These are phyloP conservation scores for Laticauda colubrina DNA, from an alignment of 2,113 vertebrate species.

Conservation along the genomic window DNA sequence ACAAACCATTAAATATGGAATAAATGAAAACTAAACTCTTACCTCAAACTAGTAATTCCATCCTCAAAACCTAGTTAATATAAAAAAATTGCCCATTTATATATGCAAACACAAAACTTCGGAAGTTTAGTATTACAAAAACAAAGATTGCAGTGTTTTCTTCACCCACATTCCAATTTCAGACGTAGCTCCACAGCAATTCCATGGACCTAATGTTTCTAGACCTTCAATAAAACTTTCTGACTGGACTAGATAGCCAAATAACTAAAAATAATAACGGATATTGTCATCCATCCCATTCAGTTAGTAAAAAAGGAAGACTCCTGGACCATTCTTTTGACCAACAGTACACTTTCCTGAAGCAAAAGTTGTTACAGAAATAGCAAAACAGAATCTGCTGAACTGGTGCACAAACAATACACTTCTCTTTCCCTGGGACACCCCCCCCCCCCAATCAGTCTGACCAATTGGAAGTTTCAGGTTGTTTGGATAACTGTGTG, in stretches of 20 bases:
- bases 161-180: conserved; percentile 62
- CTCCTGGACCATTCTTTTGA: not conserved
- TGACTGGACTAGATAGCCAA: not conserved
- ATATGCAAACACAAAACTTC: not conserved
- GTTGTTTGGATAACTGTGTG: not conserved
- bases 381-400: not conserved
- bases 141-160: conserved; percentile 40
- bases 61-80: not conserved
- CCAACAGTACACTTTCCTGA: not conserved
- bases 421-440: not conserved
- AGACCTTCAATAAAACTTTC: not conserved
- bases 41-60: not conserved
- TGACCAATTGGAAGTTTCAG: not conserved
- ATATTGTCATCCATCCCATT: not conserved
- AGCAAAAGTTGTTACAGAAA: not conserved
- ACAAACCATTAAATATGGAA: not conserved
- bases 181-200: not conserved
- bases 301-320: not conserved
- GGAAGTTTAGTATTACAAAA: not conserved
- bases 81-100: not conserved
- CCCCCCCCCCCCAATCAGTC: not conserved
- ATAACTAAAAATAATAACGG: not conserved
- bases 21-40: not conserved
- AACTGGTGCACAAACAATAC: not conserved
- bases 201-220: not conserved